Evolutionary conservation across 2,113 vertebrate species (phyloP).

Genomic region (Gallinago paraguaiae): DNA sequence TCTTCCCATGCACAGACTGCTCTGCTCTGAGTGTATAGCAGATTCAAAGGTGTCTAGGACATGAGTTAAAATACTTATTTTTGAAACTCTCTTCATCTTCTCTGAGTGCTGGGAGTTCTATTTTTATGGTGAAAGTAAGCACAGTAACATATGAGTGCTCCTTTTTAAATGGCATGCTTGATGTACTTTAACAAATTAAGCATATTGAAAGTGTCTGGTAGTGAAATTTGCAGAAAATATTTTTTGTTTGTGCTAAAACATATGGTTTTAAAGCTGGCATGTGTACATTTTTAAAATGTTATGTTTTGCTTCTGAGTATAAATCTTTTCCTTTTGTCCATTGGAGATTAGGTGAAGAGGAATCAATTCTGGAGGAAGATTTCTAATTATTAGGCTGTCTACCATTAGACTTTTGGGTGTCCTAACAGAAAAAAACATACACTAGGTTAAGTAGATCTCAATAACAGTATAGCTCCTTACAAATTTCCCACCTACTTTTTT

Average conservation of each 20-base stretch:
- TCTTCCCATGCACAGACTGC: neutral
- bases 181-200: slow-evolving; percentile 21
- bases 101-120: neutral
- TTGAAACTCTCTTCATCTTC: neutral
- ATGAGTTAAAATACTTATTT: slow-evolving; percentile 39
- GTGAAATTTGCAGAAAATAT: slow-evolving; percentile 15
- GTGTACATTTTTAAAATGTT: neutral
- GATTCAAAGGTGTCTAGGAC: slow-evolving; percentile 28
- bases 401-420: neutral
- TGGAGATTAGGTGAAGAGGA: neutral
- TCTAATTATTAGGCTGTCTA: neutral
- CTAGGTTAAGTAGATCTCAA: neutral
- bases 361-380: neutral
- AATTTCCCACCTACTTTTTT: neutral
- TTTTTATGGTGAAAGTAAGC: slow-evolving; percentile 42
- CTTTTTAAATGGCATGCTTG: slow-evolving; percentile 28
- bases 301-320: neutral
- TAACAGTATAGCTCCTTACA: neutral
- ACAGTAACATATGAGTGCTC: neutral
- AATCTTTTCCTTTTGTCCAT: neutral
- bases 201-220: slow-evolving; percentile 22
- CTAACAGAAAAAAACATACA: neutral
- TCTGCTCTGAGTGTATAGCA: neutral
- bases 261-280: slow-evolving; percentile 49
- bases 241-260: slow-evolving; percentile 45